Evolutionary conservation across 2,888 invertebrate genomes (phyloP), one percentile per base, ranked within the genome.

Genomic region (Trachelus troglodyta): DNA sequence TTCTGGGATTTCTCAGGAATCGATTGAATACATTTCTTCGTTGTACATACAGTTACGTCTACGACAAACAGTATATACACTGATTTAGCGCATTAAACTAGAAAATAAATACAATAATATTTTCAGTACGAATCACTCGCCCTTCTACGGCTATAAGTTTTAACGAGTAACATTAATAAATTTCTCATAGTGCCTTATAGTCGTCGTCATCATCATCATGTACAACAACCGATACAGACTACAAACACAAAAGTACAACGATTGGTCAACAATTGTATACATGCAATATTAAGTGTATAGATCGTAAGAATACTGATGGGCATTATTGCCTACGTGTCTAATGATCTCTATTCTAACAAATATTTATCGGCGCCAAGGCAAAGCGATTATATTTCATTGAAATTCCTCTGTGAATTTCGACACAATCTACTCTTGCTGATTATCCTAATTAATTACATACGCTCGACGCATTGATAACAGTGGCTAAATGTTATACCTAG

Each of bases 241-340:
- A 81, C 75, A 35, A 78, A 81, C 77, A 75, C 75, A 78, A 82
- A 80, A 81, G 78, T 81, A 81, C 80, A 85, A 84, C 80, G 80
- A 87, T 85, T 86, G 85, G 84, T 87, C 84, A 87, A 87, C 84
- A 85, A 86, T 85, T 83, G 81, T 79, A 56, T 56, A 56, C 15
- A 56, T 56, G 56, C 9, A 56, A 56, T 56, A 23, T 9, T 23
- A 56, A 33, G 12, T 34, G 23, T 69, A 76, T 69, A 75, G 6
- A 33, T 79, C 34, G 75, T 73, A 69, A 77, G 78, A 82, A 82
- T 82, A 80, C 79, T 80, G 79, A 73, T 77, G 78, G 79, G 79
- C 73, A 75, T 81, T 23, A 2, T 56, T 56, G 23, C 56, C 56
- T 56, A 56, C 6, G 56, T 56, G 56, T 56, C 56, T 23, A 56